These are phyloP conservation scores for Diachasma alloeum DNA, from an alignment of 1,140 invertebrate species.

Conservation along the genomic window DNA sequence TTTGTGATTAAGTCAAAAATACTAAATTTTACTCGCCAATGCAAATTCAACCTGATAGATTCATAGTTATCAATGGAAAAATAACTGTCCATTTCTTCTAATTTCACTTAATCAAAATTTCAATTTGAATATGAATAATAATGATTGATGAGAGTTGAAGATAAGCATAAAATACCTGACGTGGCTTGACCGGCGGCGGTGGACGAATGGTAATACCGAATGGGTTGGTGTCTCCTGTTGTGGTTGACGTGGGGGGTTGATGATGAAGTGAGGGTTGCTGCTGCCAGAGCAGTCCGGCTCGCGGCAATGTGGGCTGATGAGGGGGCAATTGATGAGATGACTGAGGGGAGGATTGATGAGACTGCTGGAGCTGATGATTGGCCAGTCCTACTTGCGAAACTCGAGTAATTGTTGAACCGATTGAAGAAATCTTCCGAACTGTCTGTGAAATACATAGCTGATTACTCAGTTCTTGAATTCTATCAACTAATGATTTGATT, in stretches of 20 bases:
- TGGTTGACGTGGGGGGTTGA: slow-evolving; percentile 62
- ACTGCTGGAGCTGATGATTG: slow-evolving; percentile 45
- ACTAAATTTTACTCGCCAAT: neutral
- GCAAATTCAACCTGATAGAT: too few relatives aligned
- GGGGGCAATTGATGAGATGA: slow-evolving; percentile 48
- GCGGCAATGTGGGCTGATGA: slow-evolving; percentile 55
- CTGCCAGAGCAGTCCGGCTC: slow-evolving; percentile 65
- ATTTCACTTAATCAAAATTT: neutral
- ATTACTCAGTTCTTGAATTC: slow-evolving; percentile 54
- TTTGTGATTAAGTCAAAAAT: neutral
- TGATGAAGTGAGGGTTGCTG: slow-evolving; percentile 64
- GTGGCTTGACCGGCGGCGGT: slow-evolving; percentile 75
- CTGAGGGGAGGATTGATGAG: slow-evolving; percentile 38
- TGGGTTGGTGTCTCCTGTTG: slow-evolving; percentile 71
- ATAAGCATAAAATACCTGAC: slow-evolving; percentile 65
- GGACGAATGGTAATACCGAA: slow-evolving; percentile 61
- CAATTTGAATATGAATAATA: neutral
- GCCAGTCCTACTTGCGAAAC: slow-evolving; percentile 60
- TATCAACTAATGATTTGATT: neutral
- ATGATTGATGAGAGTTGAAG: neutral
- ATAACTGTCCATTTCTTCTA: neutral
- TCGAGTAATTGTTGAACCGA: slow-evolving; percentile 65
- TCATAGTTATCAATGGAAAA: neutral
- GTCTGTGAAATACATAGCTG: slow-evolving; percentile 65
- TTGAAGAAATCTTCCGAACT: slow-evolving; percentile 68